Base-by-base conservation (phyloP, 2,888 invertebrate genomes). In the Lasioglossum pauxillum region DNA sequence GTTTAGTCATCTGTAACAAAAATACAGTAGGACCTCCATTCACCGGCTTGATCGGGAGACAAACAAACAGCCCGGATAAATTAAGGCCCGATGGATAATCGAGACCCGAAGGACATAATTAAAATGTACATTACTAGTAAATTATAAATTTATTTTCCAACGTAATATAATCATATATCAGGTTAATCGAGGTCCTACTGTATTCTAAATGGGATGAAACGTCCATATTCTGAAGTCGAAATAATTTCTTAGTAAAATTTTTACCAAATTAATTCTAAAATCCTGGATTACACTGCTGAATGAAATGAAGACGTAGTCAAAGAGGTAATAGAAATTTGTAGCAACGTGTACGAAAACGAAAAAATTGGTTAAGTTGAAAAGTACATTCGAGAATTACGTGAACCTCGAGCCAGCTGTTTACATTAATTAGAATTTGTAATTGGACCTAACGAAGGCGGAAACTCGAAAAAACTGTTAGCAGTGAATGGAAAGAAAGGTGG, bases 381-480 rank as follows among this genome's bases (percentile, higher is more conserved):
- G 5, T 23, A 23, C 23, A 12, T 5, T 27, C 5, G 27, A 60
- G 27, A 4, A 57, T 12, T n/a, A 12, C 14, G 1, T 1, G 14
- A 27, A 60, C 27, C 60, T 14, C 5, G 27, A 27, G 27, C n/a
- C n/a, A n/a, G 57, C 31, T n/a, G 64, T 1, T 64, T 27, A 27
- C 27, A 64, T 64, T 64, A 64, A 64, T 31, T 64, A 31, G 27
- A 64, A 64, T 64, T 64, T 16, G 64, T 64, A 41, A 71, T 71
- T 71, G 31, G 23, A 41, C 12, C 4, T 71, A 71, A 71, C 38
- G 69, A n/a, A 71, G 41, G 35, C 19, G 67, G 23, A 41, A 10
- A 41, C 69, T n/a, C 8, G 23, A 12, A 35, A 71, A 41, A 71
- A 71, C 69, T 12, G 69, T 71, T 8, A 4, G 69, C 38, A 10